Base-by-base conservation (phyloP, 2,113 vertebrate genomes). In the Heterocephalus glaber region DNA sequence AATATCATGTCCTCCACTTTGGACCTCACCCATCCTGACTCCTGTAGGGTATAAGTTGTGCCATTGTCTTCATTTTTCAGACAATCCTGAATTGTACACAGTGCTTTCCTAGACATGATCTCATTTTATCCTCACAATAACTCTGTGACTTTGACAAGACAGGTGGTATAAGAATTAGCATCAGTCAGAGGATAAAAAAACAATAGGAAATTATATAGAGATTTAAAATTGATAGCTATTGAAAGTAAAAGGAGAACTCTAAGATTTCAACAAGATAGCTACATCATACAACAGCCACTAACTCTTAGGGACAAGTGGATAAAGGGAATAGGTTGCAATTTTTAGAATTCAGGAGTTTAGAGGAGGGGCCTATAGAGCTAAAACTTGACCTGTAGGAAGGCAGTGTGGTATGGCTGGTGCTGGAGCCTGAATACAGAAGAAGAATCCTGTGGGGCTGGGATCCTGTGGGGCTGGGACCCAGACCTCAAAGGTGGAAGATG, bases 101-200 rank as follows among this genome's bases (percentile, higher is more conserved):
- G 14, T 19, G n/a, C 44, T 79, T 90, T 76, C 68, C 61, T 89
- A 95, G 96, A 92, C 80, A 84, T 85, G 74, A 97, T 76, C 80
- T 97, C 96, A 89, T 92, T 70, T 77, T 61, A 76, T 66, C 54
- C 60, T 89, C 66, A 89, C 28, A 96, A 19, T 60, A 93, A 95
- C 66, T 41, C 38, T 68, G 17, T 74, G 83, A 83, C 87, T 93
- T 82, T 93, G 66, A 44, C 35, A 79, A 44, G 22, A 84, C 7
- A 91, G 65, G 52, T 86, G 74, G 58, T 79, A 16, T 79, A 77
- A 92, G 61, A 70, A 81, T 81, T 44, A 61, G 22, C 16, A 92
- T 86, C 19, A 44, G 68, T 83, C 41, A 95, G 33, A 60, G 44
- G n/a, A 60, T 10, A 95, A 41, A 90, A n/a, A 96, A 84, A 86